Percentiles rank a stretch among this genome's conserved stretches.
These are phyloP conservation scores for Leptopilina drosophilae DNA, from an alignment of 2,888 invertebrate genomes.

Conservation along the genomic window DNA sequence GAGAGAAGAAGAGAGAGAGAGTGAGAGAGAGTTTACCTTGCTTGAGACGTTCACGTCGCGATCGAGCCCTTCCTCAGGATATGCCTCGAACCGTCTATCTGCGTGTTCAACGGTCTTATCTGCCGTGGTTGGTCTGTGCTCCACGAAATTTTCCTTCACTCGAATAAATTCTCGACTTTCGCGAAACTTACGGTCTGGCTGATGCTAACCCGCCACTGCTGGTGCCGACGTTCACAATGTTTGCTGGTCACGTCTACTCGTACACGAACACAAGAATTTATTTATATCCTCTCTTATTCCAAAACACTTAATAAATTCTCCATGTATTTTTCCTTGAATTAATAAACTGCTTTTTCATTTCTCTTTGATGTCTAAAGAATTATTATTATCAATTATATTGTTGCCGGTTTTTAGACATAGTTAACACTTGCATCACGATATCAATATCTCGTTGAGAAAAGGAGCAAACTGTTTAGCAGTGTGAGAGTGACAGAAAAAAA, in stretches of 20 bases:
- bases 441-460: slow-evolving; percentile 59
- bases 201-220: slow-evolving; percentile 52
- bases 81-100: slow-evolving; percentile 56
- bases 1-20: slow-evolving; percentile 44
- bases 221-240: slow-evolving; percentile 50
- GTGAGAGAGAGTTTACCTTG: slow-evolving; percentile 56
- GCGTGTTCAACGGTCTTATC: slow-evolving; percentile 61
- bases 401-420: slow-evolving; percentile 49
- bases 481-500: slow-evolving; percentile 32
- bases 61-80: slow-evolving; percentile 59
- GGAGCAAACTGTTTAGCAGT: slow-evolving; percentile 8
- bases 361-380: no score
- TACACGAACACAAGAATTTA: slow-evolving; percentile 23
- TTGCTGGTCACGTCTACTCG: slow-evolving; percentile 38
- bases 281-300: not conserved
- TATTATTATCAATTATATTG: not conserved
- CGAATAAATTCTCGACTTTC: slow-evolving; percentile 64
- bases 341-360: not conserved
- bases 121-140: slow-evolving; percentile 56
- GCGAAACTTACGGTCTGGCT: slow-evolving; percentile 57
- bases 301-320: not conserved
- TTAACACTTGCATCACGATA: slow-evolving; percentile 56
- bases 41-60: slow-evolving; percentile 75
- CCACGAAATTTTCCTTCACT: slow-evolving; percentile 64
- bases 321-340: not conserved